Base-by-base conservation (phyloP, 2,113 vertebrate species). In the Chaetodon trifascialis region DNA sequence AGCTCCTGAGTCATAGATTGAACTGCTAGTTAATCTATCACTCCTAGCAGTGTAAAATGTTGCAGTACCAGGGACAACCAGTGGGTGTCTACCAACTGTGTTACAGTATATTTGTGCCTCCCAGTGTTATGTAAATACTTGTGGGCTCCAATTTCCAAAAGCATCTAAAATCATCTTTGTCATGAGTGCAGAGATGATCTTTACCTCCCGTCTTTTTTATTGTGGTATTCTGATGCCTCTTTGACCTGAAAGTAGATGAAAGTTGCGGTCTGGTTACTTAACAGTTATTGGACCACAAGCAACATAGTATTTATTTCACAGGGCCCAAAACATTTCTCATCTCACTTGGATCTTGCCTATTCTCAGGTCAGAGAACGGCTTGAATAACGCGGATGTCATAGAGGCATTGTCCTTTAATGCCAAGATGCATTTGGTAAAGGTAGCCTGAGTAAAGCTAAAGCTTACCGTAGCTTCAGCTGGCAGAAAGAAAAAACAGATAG, bases 401-500 rank as follows among this genome's bases (percentile, higher is more conserved):
- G 68, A 44, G 79, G 55, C 30, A 49, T 65, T 49, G 34, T 65
- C 6, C 52, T 54, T 58, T 62, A 51, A 68, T 60, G 62, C 72
- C 23, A 11, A 21, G 63, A 84, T 77, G 55, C 60, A 46, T 88
- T 86, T 82, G 66, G 73, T 78, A 66, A 91, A 85, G 2, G 10
- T 23, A 58, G 63, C 47, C 68, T 49, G 12, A 66, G 49, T 73
- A 51, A 36, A 64, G 47, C 12, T 42, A n/a, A 30, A 40, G 58
- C 73, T 83, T 47, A 64, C n/a, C 55, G 66, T 72, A 79, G 76
- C 65, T 84, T 79, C 72, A 86, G 81, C 79, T 93, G 93, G 89
- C 83, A 84, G 90, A 89, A 93, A 94, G 91, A 93, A 86, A 30
- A 86, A 90, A 77, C 88, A 87, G 85, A 91, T 86, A 82, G 78